A percentile compares a stretch with the other conserved stretches of the same genome.
Evolutionary conservation across 2,888 invertebrate genomes (phyloP).

Genomic region (Scaeva pyrastri): DNA sequence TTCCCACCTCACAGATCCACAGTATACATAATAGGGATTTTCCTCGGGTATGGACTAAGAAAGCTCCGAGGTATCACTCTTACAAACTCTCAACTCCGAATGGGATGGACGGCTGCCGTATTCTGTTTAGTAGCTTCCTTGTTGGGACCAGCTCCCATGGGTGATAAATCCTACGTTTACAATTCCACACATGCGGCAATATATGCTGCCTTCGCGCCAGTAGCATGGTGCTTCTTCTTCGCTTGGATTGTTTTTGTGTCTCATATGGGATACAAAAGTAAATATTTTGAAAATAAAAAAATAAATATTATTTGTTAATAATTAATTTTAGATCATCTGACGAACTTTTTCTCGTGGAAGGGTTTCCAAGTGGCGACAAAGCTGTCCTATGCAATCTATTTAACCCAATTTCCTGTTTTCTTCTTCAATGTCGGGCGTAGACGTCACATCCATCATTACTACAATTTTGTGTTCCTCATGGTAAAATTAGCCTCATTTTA

Average conservation of each 20-base stretch:
- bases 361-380: constrained; percentile 88
- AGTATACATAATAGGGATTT: constrained; percentile 88
- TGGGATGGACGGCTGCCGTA: constrained; percentile 86
- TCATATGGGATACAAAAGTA: constrained; percentile 87
- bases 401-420: constrained; percentile 89
- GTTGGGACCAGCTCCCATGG: constrained; percentile 88
- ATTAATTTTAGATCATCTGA: constrained; percentile 85
- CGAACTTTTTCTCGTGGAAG: constrained; percentile 86
- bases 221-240: constrained; percentile 88
- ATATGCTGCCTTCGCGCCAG: constrained; percentile 89
- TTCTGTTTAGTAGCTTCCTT: constrained; percentile 85
- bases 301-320: background rate
- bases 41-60: constrained; percentile 86
- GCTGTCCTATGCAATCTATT: constrained; percentile 89
- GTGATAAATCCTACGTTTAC: constrained; percentile 86
- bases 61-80: constrained; percentile 84
- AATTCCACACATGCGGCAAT: constrained; percentile 87
- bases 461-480: constrained; percentile 85
- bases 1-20: constrained; percentile 88
- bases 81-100: constrained; percentile 82
- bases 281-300: constrained; percentile 51
- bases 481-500: constrained; percentile 82
- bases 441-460: constrained; percentile 86
- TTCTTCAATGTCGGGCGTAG: constrained; percentile 88
- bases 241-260: constrained; percentile 88